Evolutionary conservation across 2,888 invertebrate species (phyloP).

Genomic region (Syritta pipiens): DNA sequence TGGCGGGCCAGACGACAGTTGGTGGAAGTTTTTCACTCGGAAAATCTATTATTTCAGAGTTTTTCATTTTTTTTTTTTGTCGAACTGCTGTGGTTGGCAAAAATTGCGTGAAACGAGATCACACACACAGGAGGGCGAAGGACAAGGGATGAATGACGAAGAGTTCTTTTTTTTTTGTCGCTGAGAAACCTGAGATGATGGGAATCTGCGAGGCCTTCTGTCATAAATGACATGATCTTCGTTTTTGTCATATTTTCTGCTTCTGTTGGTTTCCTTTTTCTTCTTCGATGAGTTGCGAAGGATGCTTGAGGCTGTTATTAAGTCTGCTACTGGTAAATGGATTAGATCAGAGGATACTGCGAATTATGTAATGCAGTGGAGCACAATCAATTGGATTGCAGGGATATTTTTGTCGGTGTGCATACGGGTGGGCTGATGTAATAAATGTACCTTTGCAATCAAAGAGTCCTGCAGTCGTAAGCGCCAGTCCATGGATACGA

Average conservation of each 20-base stretch:
- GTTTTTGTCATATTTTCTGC: slow-evolving; percentile 49
- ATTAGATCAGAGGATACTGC: neutral
- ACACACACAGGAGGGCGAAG: neutral
- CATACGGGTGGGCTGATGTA: too few relatives aligned
- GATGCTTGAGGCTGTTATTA: slow-evolving; percentile 1
- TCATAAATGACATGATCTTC: slow-evolving; percentile 65
- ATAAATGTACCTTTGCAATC: too few relatives aligned
- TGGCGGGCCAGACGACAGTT: slow-evolving; percentile 57
- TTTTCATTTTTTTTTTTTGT: slow-evolving; percentile 10
- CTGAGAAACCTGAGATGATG: slow-evolving; percentile 58
- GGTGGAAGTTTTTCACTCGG: slow-evolving; percentile 59
- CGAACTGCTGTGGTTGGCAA: slow-evolving; percentile 33
- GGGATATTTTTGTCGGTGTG: too few relatives aligned
- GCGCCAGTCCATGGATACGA: too few relatives aligned
- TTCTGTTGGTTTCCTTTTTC: neutral
- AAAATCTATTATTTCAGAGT: slow-evolving; percentile 47
- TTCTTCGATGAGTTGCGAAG: neutral
- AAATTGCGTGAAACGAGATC: slow-evolving; percentile 56
- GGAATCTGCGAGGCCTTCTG: slow-evolving; percentile 49
- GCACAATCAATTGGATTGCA: slow-evolving; percentile 9
- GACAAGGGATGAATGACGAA: neutral
- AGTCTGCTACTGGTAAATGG: too few relatives aligned
- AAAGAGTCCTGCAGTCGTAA: too few relatives aligned
- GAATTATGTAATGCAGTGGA: slow-evolving; percentile 34
- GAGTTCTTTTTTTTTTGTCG: slow-evolving; percentile 39